Conservation (phyloP, 1,140 invertebrate genomes). For the Habropoda laboriosa region DNA sequence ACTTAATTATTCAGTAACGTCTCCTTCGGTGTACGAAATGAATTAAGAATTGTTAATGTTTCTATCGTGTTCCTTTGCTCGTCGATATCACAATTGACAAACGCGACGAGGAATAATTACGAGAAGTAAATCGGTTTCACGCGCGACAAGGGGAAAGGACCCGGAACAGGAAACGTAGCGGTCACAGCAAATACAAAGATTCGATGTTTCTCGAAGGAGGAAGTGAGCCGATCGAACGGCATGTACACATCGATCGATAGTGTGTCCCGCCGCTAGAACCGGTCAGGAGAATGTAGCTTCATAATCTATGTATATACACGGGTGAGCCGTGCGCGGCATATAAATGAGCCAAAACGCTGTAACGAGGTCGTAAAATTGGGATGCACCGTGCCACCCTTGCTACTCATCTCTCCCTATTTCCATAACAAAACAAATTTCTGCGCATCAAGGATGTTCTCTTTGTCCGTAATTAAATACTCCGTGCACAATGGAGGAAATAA, state of each 20-base stretch:
- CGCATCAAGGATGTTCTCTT: too few relatives aligned
- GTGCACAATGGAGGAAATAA: too few relatives aligned
- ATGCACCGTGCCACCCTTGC: background rate
- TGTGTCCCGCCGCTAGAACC: conserved; percentile 17
- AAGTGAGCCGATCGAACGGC: conserved; percentile 7
- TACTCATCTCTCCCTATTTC: background rate
- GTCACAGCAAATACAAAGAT: conserved; percentile 15
- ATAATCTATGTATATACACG: background rate
- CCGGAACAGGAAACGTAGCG: conserved; percentile 26
- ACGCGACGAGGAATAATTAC: background rate
- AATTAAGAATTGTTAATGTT: too few relatives aligned
- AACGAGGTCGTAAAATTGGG: conserved; percentile 24
- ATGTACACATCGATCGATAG: background rate
- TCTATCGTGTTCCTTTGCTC: too few relatives aligned
- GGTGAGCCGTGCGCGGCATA: background rate
- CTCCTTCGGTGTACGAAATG: too few relatives aligned
- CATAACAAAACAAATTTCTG: background rate
- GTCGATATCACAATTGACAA: background rate
- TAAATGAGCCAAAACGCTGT: background rate
- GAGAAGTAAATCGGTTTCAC: background rate
- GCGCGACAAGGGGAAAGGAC: conserved; percentile 3
- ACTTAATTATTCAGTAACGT: too few relatives aligned
- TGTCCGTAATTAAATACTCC: too few relatives aligned
- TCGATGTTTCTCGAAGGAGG: conserved; percentile 28
- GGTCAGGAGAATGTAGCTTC: conserved; percentile 25